phyloP scores from a whole-genome alignment of 2,888 invertebrate genomes.

The Biston betularia region DNA sequence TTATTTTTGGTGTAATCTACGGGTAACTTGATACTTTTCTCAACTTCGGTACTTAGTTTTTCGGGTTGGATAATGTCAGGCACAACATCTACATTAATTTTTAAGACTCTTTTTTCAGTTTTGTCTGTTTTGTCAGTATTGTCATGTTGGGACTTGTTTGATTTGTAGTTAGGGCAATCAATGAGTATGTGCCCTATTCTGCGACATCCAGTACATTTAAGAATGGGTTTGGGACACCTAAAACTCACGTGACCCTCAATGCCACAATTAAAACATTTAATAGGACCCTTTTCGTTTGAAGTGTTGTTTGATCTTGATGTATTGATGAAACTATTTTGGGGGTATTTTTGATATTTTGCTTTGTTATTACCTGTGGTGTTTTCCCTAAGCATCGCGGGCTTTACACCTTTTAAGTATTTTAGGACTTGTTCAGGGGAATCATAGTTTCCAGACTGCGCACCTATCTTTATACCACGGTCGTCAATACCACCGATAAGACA shows the following conservation, averaged over 20 bases:
- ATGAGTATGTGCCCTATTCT: background rate
- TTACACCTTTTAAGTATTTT: no score
- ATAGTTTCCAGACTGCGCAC: no score
- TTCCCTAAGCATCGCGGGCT: background rate
- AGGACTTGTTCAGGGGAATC: no score
- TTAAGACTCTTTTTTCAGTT: background rate
- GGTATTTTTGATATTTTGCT: background rate
- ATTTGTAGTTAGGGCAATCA: background rate
- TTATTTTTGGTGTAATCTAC: background rate
- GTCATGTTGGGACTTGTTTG: background rate
- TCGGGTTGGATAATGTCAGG: background rate
- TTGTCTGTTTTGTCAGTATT: background rate
- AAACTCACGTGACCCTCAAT: background rate
- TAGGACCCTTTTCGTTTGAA: background rate
- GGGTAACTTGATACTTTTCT: background rate
- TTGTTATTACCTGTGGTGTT: background rate
- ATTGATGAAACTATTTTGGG: background rate
- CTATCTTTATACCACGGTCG: background rate
- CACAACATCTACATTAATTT: background rate
- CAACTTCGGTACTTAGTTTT: background rate
- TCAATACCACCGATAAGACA: background rate
- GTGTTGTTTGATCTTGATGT: background rate
- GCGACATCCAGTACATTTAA: background rate
- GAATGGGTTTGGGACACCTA: background rate
- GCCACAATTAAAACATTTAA: background rate